Conservation (phyloP, 2,888 invertebrate genomes). For the Lasioglossum vierecki region DNA sequence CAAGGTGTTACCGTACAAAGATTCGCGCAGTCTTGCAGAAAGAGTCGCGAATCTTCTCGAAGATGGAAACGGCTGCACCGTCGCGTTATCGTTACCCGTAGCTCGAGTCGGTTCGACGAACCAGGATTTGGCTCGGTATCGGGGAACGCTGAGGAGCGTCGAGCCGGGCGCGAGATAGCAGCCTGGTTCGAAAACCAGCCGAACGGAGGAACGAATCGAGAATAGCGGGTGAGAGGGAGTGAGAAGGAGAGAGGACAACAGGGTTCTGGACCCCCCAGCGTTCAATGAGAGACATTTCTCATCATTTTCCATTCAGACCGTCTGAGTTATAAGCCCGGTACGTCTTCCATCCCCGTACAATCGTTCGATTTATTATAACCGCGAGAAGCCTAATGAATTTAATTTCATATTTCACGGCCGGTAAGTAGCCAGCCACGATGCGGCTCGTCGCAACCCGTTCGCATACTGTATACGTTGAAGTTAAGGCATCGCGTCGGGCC, state of each 20-base stretch:
- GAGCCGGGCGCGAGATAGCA: slow-evolving; percentile 79
- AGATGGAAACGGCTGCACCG: neutral
- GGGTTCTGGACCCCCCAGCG: slow-evolving; percentile 80
- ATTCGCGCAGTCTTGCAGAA: neutral
- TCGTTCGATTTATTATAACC: slow-evolving; percentile 83
- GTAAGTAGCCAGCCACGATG: slow-evolving; percentile 76
- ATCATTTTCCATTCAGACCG: slow-evolving; percentile 83
- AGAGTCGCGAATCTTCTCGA: neutral
- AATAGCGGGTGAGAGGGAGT: neutral
- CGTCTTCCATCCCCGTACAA: slow-evolving; percentile 77
- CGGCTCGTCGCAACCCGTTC: slow-evolving; percentile 21
- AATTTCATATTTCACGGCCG: slow-evolving; percentile 83
- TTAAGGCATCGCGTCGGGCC: neutral
- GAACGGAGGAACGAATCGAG: neutral
- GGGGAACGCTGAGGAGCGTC: slow-evolving; percentile 55
- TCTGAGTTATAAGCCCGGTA: slow-evolving; percentile 81
- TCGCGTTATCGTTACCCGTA: neutral
- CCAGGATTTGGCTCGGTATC: neutral
- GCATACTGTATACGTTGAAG: neutral
- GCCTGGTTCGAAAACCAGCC: neutral
- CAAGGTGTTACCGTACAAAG: too few species aligned
- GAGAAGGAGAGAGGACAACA: slow-evolving; percentile 22
- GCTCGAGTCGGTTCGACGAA: neutral
- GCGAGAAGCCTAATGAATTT: slow-evolving; percentile 82
- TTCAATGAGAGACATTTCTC: slow-evolving; percentile 83